Conservation (phyloP, 2,888 invertebrate species). For the Andrena marginata region DNA sequence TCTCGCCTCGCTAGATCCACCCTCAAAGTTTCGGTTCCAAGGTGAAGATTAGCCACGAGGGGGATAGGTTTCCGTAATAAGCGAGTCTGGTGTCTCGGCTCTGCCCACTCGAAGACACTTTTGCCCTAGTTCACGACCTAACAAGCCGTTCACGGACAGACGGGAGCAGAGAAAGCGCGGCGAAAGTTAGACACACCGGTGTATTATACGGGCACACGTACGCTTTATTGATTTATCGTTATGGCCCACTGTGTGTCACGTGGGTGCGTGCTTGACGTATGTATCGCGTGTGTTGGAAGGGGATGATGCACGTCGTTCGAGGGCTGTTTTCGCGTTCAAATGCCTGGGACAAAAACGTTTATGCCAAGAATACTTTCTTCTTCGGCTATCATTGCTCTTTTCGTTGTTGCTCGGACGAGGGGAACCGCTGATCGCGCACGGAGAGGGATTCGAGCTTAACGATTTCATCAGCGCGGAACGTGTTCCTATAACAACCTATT, state of each 20-base stretch:
- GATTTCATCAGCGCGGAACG: neutral
- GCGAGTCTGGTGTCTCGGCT: conserved; percentile 68
- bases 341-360: neutral
- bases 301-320: neutral
- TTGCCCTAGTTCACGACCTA: conserved; percentile 48
- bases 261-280: conserved; percentile 44
- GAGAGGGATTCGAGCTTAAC: no score
- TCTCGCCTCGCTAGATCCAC: neutral
- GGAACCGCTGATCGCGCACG: no score
- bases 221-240: conserved; percentile 74
- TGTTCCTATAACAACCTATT: neutral
- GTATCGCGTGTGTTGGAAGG: conserved; percentile 21
- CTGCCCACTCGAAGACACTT: conserved; percentile 25
- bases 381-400: neutral
- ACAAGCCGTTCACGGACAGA: conserved; percentile 14
- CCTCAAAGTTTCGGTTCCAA: neutral
- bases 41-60: neutral
- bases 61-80: neutral
- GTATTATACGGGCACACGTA: conserved; percentile 23
- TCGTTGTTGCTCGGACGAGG: neutral
- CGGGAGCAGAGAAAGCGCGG: conserved; percentile 24
- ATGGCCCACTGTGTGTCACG: conserved; percentile 57
- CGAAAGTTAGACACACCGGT: conserved; percentile 30
- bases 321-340: conserved; percentile 3
- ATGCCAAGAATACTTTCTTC: neutral